Evolutionary conservation across 1,140 invertebrate genomes (phyloP).

Genomic region (Ceratina calcarata): DNA sequence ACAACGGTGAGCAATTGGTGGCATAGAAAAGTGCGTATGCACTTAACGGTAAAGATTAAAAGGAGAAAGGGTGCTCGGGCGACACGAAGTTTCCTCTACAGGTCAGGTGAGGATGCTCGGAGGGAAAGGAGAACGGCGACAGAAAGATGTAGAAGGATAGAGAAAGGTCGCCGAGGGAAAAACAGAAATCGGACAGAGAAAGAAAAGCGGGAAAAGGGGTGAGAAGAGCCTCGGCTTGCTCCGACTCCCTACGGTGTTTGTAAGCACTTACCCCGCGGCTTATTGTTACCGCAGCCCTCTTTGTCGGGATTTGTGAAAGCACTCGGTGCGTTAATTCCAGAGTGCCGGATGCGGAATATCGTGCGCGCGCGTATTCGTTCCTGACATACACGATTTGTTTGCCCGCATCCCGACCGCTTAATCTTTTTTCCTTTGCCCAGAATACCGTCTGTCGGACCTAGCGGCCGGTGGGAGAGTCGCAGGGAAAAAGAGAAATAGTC

Average conservation of each 20-base stretch:
- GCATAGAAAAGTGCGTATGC: not conserved
- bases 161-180: not conserved
- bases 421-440: constrained; percentile 34
- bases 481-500: constrained; percentile 12
- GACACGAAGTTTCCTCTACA: constrained; percentile 7
- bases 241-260: constrained; percentile 66
- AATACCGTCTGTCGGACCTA: constrained; percentile 25
- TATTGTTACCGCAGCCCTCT: constrained; percentile 73
- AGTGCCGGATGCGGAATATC: constrained; percentile 55
- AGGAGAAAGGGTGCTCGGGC: not conserved
- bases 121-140: not conserved
- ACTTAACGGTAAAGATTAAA: constrained; percentile 4
- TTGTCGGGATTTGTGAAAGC: constrained; percentile 73
- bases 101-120: constrained; percentile 16
- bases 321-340: constrained; percentile 72
- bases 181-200: constrained; percentile 3
- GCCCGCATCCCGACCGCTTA: constrained; percentile 30
- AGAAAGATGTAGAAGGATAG: no score
- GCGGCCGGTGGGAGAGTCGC: not conserved
- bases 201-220: constrained; percentile 17
- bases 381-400: constrained; percentile 52
- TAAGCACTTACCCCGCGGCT: constrained; percentile 73
- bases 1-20: not conserved
- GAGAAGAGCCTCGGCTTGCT: constrained; percentile 37
- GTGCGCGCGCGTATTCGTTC: constrained; percentile 17